phyloP scores from a whole-genome alignment of 2,888 invertebrate species.

The Thereva nobilitata region DNA sequence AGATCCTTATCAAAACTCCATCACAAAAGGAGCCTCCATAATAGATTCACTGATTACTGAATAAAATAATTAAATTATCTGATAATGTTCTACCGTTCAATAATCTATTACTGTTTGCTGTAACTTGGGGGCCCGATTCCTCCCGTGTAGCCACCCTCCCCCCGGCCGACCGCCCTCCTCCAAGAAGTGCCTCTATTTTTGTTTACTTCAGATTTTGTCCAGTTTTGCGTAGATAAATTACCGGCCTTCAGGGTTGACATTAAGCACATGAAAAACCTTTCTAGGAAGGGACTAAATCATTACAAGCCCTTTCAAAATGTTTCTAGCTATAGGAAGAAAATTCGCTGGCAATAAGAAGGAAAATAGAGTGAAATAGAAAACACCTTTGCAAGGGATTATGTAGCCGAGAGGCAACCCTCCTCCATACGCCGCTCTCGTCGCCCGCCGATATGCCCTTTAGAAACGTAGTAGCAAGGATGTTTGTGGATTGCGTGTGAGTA shows the following conservation, averaged over 20 bases:
- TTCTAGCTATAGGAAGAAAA: conserved; percentile 26
- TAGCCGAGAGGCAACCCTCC: background rate
- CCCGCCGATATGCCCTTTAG: too few species aligned
- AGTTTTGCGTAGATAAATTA: conserved; percentile 23
- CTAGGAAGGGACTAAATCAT: conserved; percentile 22
- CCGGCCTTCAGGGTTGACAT: conserved; percentile 32
- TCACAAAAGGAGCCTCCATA: too few species aligned
- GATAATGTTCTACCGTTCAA: too few species aligned
- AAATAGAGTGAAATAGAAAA: conserved; percentile 18
- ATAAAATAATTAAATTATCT: too few species aligned
- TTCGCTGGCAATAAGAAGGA: conserved; percentile 20
- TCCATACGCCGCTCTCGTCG: background rate
- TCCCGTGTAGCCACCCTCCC: too few species aligned
- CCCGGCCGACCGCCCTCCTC: too few species aligned
- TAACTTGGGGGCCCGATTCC: too few species aligned
- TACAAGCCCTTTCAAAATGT: conserved; percentile 16
- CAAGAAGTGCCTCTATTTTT: conserved; percentile 3
- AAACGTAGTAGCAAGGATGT: background rate
- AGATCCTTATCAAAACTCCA: too few species aligned
- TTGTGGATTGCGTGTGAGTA: conserved; percentile 31
- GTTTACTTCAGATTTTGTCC: conserved; percentile 13
- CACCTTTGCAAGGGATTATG: conserved; percentile 25
- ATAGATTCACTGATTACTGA: too few species aligned
- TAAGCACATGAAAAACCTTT: conserved; percentile 34
- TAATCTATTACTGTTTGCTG: too few species aligned